These are phyloP conservation scores for Argentina silus DNA, from an alignment of 2,797 vertebrate genomes.

Conservation along the genomic window DNA sequence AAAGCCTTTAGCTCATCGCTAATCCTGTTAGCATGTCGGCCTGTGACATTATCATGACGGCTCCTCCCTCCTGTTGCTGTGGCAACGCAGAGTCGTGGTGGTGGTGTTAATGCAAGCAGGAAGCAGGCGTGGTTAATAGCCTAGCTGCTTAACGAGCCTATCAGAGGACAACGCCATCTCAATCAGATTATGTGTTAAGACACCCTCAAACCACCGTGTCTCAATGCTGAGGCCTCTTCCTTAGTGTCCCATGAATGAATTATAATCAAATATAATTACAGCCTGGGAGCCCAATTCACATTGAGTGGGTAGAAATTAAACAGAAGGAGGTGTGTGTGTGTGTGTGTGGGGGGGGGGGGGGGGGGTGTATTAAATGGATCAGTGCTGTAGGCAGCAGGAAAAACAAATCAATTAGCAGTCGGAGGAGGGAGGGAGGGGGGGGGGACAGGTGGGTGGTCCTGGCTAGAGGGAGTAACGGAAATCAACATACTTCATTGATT, in stretches of 20 bases:
- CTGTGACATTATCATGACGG: not conserved
- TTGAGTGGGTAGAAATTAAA: constrained; percentile 65
- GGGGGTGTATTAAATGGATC: constrained; percentile 69
- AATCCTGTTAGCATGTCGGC: too few relatives aligned
- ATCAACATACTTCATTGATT: constrained; percentile 99
- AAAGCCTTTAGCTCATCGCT: not conserved
- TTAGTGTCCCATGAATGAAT: constrained; percentile 70
- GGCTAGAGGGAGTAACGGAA: constrained; percentile 85
- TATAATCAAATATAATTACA: constrained; percentile 64
- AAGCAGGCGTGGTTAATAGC: constrained; percentile 53
- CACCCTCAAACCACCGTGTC: constrained; percentile 56
- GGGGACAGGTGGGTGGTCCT: constrained; percentile 48
- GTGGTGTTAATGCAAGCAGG: constrained; percentile 39
- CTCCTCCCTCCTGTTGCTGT: constrained; percentile 28
- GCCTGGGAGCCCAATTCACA: constrained; percentile 65
- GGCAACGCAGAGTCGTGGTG: constrained; percentile 26
- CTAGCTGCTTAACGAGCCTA: constrained; percentile 42
- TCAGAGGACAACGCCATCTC: constrained; percentile 53
- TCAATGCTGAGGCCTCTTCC: constrained; percentile 56
- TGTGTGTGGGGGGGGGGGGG: constrained; percentile 61
- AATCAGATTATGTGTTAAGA: constrained; percentile 58
- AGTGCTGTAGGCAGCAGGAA: constrained; percentile 48
- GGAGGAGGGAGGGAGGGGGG: constrained; percentile 5
- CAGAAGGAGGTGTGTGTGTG: constrained; percentile 46
- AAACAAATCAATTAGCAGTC: constrained; percentile 59